Percentiles rank a stretch among this genome's conserved stretches.
Evolutionary conservation across 2,797 vertebrate genomes (phyloP).

Genomic region (Sebastes matsubarae): DNA sequence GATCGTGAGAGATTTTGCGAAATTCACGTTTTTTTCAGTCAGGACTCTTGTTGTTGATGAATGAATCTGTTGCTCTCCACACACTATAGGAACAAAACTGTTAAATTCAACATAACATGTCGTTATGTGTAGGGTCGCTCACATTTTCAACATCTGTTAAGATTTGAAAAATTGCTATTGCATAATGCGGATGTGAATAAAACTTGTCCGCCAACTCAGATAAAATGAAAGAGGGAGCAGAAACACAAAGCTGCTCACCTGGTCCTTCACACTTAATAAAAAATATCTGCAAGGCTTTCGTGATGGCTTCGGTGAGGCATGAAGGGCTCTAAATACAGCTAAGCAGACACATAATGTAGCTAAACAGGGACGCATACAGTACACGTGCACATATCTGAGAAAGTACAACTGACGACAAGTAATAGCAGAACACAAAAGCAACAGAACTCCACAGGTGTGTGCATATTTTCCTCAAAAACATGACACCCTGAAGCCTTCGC

Average conservation of each 20-base stretch:
- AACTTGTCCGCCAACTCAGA: background rate
- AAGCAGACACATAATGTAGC: background rate
- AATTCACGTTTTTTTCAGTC: no score
- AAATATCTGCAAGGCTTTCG: conserved; percentile 14
- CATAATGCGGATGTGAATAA: background rate
- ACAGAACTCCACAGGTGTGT: conserved; percentile 12
- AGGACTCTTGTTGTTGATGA: no score
- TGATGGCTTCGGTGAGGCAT: background rate
- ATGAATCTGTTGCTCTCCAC: no score
- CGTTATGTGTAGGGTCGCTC: no score
- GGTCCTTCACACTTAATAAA: background rate
- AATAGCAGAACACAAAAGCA: background rate
- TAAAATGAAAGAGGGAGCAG: conserved; percentile 7
- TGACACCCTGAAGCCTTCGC: conserved; percentile 5
- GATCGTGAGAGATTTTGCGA: no score
- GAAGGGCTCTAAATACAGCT: background rate
- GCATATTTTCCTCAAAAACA: conserved; percentile 30
- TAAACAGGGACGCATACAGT: background rate
- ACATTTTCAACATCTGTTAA: background rate
- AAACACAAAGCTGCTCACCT: background rate
- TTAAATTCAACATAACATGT: no score
- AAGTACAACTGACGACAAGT: background rate
- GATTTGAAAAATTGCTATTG: background rate
- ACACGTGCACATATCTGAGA: background rate
- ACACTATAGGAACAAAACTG: no score